Evolutionary conservation across 1,140 invertebrate species (phyloP), one percentile per base, ranked within the genome.

Genomic region (Varroa destructor): DNA sequence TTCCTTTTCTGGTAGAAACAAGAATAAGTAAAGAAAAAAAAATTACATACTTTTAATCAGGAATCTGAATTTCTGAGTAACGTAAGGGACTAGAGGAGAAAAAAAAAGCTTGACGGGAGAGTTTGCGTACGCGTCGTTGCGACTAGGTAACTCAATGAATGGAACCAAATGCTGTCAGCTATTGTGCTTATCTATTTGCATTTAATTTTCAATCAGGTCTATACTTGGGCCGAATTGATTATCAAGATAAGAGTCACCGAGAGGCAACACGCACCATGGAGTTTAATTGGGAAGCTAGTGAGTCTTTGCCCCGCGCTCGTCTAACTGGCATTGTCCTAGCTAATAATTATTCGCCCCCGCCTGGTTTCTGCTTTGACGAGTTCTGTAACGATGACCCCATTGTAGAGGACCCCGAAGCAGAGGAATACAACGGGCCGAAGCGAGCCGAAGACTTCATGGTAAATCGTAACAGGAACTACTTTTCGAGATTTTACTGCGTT

Each of bases 141-240:
- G 25, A 36, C 42, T 71, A 64, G 36, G 25, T 43, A 8, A n/a
- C 46, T 40, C 37, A n/a, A 54, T 25, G 46, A 71, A 71, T 10
- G 40, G 8, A 56, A n/a, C 6, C 8, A 10, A 42, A 36, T 36
- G 3, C 25, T 5, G 57, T 37, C 55, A 36, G 57, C 25, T 58
- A 5, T 42, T 36, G 57, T 58, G 12, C 57, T 5, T 58, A 58
- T 36, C 3, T 36, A 6, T 58, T n/a, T 51, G 4, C 4, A 51
- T 8, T 67, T 46, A 12, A 1, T 67, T 46, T 40, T 25, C 88
- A 83, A 83, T 87, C 94, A 79, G 92, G 89, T 0, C 79, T 94
- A 54, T 89, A 95, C 74, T 86, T 96, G 73, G 91, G 87, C 0
- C 84, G 93, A 57, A 84, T 95, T 12, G 92, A 97, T 80, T 90